These are phyloP conservation scores for Cuniculus paca DNA, from an alignment of 2,797 vertebrate species.

Conservation along the genomic window DNA sequence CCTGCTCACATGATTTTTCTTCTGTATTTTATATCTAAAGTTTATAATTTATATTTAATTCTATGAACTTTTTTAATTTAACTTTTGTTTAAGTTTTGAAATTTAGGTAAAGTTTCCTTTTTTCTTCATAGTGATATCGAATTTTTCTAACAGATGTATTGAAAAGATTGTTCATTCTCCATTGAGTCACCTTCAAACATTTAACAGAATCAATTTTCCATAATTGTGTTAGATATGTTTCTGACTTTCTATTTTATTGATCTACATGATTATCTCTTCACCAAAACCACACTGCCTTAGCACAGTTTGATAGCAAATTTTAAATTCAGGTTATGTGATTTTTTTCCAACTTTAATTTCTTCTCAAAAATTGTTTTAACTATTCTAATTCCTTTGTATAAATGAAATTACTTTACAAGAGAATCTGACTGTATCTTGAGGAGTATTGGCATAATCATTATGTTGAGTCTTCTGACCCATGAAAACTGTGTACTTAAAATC, in stretches of 20 bases:
- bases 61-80: neutral
- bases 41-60: slow-evolving; percentile 29
- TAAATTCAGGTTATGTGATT: neutral
- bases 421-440: neutral
- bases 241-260: neutral
- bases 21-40: neutral
- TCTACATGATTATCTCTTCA: neutral
- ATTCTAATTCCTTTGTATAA: slow-evolving; percentile 27
- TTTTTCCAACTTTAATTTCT: neutral
- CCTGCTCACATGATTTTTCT: neutral
- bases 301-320: neutral
- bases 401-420: neutral
- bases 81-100: neutral
- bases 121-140: neutral
- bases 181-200: neutral
- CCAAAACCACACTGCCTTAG: neutral
- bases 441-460: neutral
- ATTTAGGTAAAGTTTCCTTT: neutral
- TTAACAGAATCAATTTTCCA: neutral
- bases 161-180: neutral
- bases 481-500: neutral
- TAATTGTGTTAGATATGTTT: neutral
- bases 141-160: neutral
- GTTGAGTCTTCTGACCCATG: neutral
- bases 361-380: slow-evolving; percentile 23